Base-by-base conservation (phyloP, 2,888 invertebrate species). In the Oscheius onirici region DNA sequence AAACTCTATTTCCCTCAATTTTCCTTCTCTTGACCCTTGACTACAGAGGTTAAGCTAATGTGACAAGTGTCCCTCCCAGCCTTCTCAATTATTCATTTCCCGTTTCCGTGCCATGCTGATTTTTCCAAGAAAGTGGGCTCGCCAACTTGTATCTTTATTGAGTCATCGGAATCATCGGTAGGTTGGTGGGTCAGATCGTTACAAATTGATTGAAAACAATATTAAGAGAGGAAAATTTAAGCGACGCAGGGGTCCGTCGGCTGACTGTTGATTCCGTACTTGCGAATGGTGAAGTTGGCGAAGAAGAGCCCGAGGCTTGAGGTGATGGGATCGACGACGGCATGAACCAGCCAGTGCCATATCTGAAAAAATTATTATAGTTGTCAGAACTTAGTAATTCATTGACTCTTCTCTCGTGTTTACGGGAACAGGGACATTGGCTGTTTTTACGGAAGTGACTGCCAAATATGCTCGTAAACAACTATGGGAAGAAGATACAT, bases 251-350 rank as follows among this genome's bases (percentile, higher is more conserved):
- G 76, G 22, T 76, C 77, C 17, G 84, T 84, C 28, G 80, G 75
- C 57, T 83, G 80, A 49, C 74, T 74, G 76, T 83, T 81, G 78
- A 84, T 74, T 49, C 86, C 86, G 72, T 86, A 86, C 58, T 81
- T 80, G 65, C 82, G 75, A 61, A 86, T 77, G 55, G 75, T 74
- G 72, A 76, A 73, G 34, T 55, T 66, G 11, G 81, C 74, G 75
- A 81, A 84, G 73, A 75, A 52, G 43, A 80, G 80, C 26, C 84
- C 85, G 69, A 79, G n/a, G n/a, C 84, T 75, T 13, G 69, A 54
- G 74, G 78, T 72, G 51, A 84, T 28, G 15, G 87, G 87, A 60
- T 84, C 84, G 57, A 87, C 72, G 60, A 87, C 43, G 60, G 81
- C 77, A 66, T 78, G 74, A 5, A 86, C 70, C 51, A 83, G 11